Conservation (phyloP, 2,888 invertebrate species). For the Callyntrura sp. region DNA sequence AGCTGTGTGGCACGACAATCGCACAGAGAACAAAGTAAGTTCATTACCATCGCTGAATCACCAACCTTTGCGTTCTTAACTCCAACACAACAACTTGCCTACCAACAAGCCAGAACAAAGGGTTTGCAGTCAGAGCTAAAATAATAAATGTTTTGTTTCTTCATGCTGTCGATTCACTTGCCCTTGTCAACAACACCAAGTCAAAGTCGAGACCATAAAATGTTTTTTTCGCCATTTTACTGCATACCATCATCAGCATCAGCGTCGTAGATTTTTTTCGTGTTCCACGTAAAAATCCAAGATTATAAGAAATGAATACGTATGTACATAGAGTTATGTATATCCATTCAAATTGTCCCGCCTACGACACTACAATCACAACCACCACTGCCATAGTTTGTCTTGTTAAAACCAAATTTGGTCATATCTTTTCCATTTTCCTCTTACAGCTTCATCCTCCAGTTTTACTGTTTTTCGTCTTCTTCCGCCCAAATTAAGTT, state of each 20-base stretch:
- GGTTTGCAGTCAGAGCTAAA: not conserved
- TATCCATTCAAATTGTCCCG: too few relatives aligned
- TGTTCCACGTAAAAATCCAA: not conserved
- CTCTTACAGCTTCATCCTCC: not conserved
- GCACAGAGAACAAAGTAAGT: not conserved
- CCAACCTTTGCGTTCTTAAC: too few relatives aligned
- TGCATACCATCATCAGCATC: not conserved
- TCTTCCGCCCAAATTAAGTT: too few relatives aligned
- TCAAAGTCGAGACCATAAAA: not conserved
- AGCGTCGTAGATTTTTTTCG: too few relatives aligned
- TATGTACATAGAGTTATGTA: too few relatives aligned
- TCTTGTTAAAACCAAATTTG: constrained; percentile 7
- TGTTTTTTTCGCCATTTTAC: constrained; percentile 2
- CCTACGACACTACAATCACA: not conserved
- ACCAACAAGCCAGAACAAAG: not conserved
- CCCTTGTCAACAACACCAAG: constrained; percentile 28
- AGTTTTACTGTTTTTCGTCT: too few relatives aligned
- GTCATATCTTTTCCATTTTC: not conserved
- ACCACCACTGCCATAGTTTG: not conserved
- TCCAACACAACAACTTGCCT: not conserved
- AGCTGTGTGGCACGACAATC: not conserved
- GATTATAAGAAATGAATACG: not conserved
- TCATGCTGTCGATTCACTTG: not conserved
- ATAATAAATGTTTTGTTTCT: not conserved
- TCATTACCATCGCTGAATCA: constrained; percentile 17